Evolutionary conservation across 2,113 vertebrate genomes (phyloP).

Genomic region (Ictalurus furcatus): DNA sequence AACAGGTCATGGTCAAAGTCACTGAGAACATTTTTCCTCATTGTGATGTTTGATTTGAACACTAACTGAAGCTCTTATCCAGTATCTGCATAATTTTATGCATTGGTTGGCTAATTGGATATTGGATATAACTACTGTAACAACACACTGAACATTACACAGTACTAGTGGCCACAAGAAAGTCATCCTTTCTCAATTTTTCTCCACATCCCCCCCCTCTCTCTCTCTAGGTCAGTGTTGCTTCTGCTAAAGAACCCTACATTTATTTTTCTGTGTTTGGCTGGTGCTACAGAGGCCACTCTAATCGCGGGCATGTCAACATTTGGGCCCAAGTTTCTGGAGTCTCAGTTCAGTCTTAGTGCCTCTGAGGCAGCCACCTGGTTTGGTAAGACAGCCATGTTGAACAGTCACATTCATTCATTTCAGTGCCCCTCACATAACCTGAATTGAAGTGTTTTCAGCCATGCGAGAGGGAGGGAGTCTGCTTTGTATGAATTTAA

Average conservation of each 20-base stretch:
- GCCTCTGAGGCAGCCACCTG: conserved; percentile 89
- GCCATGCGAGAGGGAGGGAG: not conserved
- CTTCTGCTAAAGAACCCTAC: conserved; percentile 89
- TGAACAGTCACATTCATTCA: not conserved
- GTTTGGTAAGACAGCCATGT: conserved; percentile 82
- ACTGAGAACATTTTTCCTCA: not conserved
- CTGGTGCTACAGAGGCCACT: conserved; percentile 88
- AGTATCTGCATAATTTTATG: not conserved
- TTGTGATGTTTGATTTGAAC: not conserved
- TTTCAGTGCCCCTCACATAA: not conserved
- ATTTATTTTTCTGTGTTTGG: conserved; percentile 91
- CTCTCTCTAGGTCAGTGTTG: conserved; percentile 75
- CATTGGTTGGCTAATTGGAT: not conserved
- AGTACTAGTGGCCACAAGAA: not conserved
- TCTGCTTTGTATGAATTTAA: not conserved
- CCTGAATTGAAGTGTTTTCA: not conserved
- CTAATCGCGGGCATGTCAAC: conserved; percentile 94
- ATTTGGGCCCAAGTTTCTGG: conserved; percentile 93
- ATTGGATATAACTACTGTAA: not conserved
- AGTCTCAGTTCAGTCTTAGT: conserved; percentile 93
- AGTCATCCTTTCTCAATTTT: not conserved
- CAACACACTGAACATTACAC: too few species aligned
- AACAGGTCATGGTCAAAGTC: not conserved
- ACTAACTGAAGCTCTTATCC: not conserved
- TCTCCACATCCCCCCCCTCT: not conserved